phyloP scores from a whole-genome alignment of 2,888 invertebrate genomes.

The Pachymerium ferrugineum region DNA sequence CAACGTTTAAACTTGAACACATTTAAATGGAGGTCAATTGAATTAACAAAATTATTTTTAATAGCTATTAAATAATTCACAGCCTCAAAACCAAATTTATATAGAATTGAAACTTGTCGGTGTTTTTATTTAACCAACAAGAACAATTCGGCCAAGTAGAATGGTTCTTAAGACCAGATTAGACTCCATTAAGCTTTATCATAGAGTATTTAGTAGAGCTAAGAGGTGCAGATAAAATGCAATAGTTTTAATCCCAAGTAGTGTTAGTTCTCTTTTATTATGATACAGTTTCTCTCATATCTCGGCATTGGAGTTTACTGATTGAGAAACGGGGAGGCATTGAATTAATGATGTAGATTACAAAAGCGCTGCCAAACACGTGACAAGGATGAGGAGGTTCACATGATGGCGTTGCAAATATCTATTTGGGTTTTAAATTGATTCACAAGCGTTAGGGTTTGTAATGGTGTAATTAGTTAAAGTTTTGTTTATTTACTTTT shows the following conservation, averaged over 20 bases:
- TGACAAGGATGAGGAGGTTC: neutral
- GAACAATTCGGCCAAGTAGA: neutral
- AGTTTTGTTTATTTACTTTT: neutral
- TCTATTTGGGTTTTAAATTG: neutral
- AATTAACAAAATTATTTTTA: too few relatives aligned
- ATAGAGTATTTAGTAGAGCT: neutral
- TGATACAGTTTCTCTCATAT: neutral
- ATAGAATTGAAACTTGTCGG: too few relatives aligned
- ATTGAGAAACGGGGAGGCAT: neutral
- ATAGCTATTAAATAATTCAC: neutral
- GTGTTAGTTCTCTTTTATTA: neutral
- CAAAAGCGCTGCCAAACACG: neutral
- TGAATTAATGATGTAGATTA: constrained; percentile 13
- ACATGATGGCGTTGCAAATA: neutral
- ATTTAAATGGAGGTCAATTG: neutral
- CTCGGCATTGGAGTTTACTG: constrained; percentile 4
- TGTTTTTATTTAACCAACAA: neutral
- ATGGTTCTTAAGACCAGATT: neutral
- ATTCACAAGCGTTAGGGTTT: neutral
- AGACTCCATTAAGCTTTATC: neutral
- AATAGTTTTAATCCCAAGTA: neutral
- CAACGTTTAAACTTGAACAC: neutral
- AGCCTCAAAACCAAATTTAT: neutral
- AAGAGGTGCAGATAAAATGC: neutral
- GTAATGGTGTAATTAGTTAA: neutral